These are phyloP conservation scores for Puffinus mauretanicus DNA, from an alignment of 2,113 vertebrate species.

Conservation along the genomic window DNA sequence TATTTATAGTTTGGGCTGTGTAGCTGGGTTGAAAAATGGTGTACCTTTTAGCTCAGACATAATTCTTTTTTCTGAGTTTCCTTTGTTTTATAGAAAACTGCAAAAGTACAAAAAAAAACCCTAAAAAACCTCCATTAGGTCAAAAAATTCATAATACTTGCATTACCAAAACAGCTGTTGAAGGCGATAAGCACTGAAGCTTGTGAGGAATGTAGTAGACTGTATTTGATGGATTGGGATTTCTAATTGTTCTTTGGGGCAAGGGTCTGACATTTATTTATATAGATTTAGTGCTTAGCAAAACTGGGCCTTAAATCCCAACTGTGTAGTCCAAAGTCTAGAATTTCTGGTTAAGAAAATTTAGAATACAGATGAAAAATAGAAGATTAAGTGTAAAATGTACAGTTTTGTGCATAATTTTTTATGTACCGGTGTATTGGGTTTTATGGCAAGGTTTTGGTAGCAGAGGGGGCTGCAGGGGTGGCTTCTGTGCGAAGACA, in stretches of 20 bases:
- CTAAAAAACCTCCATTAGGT: not conserved
- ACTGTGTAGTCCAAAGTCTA: not conserved
- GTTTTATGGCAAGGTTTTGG: not conserved
- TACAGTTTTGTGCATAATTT: not conserved
- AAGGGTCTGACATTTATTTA: not conserved
- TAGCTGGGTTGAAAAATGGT: not conserved
- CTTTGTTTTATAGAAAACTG: not conserved
- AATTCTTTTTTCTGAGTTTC: not conserved
- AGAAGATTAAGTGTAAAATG: not conserved
- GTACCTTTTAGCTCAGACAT: not conserved
- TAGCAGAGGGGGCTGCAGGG: not conserved
- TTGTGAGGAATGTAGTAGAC: not conserved
- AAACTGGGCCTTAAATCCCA: not conserved
- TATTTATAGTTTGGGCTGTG: not conserved
- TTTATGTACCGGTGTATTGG: fast-evolving
- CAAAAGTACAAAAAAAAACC: not conserved
- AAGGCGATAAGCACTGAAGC: not conserved
- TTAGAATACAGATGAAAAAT: not conserved
- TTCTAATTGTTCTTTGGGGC: not conserved
- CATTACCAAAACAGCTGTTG: not conserved
- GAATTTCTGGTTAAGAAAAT: not conserved
- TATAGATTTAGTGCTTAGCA: not conserved
- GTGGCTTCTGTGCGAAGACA: not conserved
- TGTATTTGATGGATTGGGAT: not conserved
- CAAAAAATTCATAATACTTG: not conserved